Conservation (phyloP, 2,113 vertebrate genomes). For the Boulengeromyrus knoepffleri region DNA sequence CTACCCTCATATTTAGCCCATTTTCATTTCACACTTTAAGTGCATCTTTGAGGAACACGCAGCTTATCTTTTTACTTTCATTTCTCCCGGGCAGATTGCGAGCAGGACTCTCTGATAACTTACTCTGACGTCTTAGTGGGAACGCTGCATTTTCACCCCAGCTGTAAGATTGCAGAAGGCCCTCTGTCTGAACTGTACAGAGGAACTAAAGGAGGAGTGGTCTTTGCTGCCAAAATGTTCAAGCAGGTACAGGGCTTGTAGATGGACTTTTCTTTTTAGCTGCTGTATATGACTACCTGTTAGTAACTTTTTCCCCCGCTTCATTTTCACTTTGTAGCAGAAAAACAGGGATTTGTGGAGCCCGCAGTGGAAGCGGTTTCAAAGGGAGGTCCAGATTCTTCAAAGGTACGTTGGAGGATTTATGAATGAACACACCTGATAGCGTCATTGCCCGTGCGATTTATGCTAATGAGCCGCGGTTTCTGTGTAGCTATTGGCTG, state of each 20-base stretch:
- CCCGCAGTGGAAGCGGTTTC: slow-evolving; percentile 59
- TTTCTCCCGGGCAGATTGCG: slow-evolving; percentile 26
- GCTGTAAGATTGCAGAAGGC: slow-evolving; percentile 52
- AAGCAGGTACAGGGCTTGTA: slow-evolving; percentile 55
- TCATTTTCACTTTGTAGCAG: slow-evolving; percentile 27
- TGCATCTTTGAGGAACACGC: neutral
- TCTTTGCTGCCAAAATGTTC: slow-evolving; percentile 62
- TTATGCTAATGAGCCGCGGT: neutral
- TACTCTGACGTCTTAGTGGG: slow-evolving; percentile 51
- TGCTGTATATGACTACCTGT: neutral
- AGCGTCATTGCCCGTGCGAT: neutral
- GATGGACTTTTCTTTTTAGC: neutral
- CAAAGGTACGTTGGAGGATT: slow-evolving; percentile 50
- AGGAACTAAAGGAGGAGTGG: slow-evolving; percentile 44
- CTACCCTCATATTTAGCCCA: neutral
- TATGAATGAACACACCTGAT: neutral
- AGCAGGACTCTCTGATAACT: slow-evolving; percentile 29
- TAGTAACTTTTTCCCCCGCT: neutral
- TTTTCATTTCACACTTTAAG: neutral
- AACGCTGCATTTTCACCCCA: slow-evolving; percentile 57
- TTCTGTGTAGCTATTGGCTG: neutral
- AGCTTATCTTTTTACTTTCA: neutral
- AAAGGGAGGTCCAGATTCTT: slow-evolving; percentile 62
- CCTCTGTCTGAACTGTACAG: slow-evolving; percentile 56
- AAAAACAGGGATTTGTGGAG: slow-evolving; percentile 40